Evolutionary conservation across 2,888 invertebrate species (phyloP), one percentile per base, ranked within the genome.

Genomic region (Lottia scabra): DNA sequence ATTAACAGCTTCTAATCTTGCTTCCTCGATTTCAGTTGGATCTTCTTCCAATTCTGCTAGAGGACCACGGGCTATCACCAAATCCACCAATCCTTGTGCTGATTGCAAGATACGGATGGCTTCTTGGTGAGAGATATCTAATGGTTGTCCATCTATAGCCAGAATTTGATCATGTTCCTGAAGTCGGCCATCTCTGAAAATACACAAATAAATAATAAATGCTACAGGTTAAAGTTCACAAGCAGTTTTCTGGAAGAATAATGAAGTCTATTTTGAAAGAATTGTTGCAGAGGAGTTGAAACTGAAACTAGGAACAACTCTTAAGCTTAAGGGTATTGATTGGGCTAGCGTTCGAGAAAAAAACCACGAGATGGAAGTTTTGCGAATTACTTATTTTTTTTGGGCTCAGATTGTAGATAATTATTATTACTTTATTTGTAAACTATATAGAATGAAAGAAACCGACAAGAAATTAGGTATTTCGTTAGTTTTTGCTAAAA

Each of bases 141-240:
- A 80, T 70, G 88, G 84, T 87, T 94, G 94, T 84, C 94, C 94
- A 91, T 96, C 95, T 85, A 96, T 93, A 78, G 95, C 94, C 85
- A 95, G 90, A 87, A 96, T 94, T 87, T 95, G 94, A 91, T 96
- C 96, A 87, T 94, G 94, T 85, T 94, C 94, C 84, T 93, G 92
- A 78, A 94, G 91, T 75, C 92, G 91, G 80, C 93, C 93, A 91
- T 93, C 93, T 90, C 93, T 93, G 91, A 10, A 87, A 85, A 68
- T 72, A 77, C 44, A 72, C 69, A 75, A 68, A 73, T 44, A 73
- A 56, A 8, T 19, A 12, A n/a, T 13, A 56, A 5, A 2, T 2
- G 2, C 30, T 30, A 30, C 5, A 4, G 5, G 2, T 63, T 12
- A 66, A 64, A 68, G 44, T 13, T 38, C 0, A 45, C 27, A 38